Percentiles rank a stretch among this genome's conserved stretches.
These are phyloP conservation scores for Hypomecis punctinalis DNA, from an alignment of 2,888 invertebrate genomes.

Conservation along the genomic window DNA sequence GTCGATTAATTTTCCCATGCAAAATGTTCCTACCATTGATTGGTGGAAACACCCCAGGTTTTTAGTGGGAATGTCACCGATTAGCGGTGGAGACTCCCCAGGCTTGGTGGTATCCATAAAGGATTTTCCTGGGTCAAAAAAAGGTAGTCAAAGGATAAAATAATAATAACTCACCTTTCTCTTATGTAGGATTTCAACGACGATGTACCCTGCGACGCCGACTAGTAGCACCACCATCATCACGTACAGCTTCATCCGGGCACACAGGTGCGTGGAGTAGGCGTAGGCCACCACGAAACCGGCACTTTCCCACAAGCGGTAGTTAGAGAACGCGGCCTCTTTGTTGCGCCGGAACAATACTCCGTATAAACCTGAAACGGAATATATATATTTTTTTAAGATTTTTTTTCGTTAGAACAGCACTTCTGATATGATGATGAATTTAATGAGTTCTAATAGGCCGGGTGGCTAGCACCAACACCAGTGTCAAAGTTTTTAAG, in stretches of 20 bases:
- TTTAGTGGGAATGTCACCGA: too few relatives aligned
- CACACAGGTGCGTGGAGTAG: constrained; percentile 94
- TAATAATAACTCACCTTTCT: constrained; percentile 86
- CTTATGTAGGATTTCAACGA: constrained; percentile 93
- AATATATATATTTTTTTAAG: not conserved
- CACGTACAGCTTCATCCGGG: constrained; percentile 93
- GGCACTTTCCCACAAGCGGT: constrained; percentile 94
- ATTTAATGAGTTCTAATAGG: not conserved
- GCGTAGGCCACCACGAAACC: constrained; percentile 96
- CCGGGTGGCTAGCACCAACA: not conserved
- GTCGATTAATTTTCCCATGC: too few relatives aligned
- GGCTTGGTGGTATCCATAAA: too few relatives aligned
- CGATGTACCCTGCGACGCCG: constrained; percentile 91
- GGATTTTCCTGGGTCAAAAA: too few relatives aligned
- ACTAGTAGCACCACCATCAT: constrained; percentile 90
- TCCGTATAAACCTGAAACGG: constrained; percentile 90
- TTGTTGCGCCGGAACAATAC: constrained; percentile 94
- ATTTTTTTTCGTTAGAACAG: not conserved
- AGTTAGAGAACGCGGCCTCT: constrained; percentile 96
- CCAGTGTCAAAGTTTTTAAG: too few relatives aligned
- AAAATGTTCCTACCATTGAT: too few relatives aligned
- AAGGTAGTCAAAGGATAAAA: too few relatives aligned
- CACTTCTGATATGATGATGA: not conserved
- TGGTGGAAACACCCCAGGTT: too few relatives aligned
- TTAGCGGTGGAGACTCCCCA: too few relatives aligned